Base-by-base conservation (phyloP, 2,888 invertebrate genomes). In the Gandaritis pyraliata region DNA sequence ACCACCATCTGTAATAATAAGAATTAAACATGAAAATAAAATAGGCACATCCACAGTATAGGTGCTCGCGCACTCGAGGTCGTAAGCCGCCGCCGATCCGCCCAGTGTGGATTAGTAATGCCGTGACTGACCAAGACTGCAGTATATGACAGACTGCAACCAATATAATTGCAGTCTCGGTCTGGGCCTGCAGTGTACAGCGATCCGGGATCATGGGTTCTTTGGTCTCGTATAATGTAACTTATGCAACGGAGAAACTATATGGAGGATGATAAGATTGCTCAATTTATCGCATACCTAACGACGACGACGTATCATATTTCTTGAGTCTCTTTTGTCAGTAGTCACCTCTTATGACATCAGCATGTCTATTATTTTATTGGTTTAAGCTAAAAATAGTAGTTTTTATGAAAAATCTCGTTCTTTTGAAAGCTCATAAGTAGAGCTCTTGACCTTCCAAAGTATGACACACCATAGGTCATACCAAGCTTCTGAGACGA, bases 21-120 rank as follows among this genome's bases (percentile, higher is more conserved):
- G 16, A 10, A 18, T 45, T 45, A 45, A 5, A 1, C 54, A 48
- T 38, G 39, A 43, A 30, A 43, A 7, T 39, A 38, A 7, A 30
- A 33, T 16, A 8, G 48, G n/a, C n/a, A n/a, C 30, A 15, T 30
- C 10, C 10, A 16, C 49, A 15, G 16, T 3, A 46, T 29, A 16
- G 53, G 58, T 54, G 58, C 62, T 50, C 33, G 39, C n/a, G 39
- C 29, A 58, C 50, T 58, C 58, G 54, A 63, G 58, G 62, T 54
- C 58, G 33, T 23, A 30, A 12, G 38, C 47, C 29, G 45, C 30
- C 33, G 43, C 30, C 41, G 62, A 50, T 54, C 50, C 62, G 58
- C 58, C 62, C 62, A 63, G 50, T 43, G 29, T 36, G 29, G 39
- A 23, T 23, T 50, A 55, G 55, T 61, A 57, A 50, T 54, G 41